Evolutionary conservation across 2,888 invertebrate species (phyloP).

Genomic region (Zootermopsis nevadensis): DNA sequence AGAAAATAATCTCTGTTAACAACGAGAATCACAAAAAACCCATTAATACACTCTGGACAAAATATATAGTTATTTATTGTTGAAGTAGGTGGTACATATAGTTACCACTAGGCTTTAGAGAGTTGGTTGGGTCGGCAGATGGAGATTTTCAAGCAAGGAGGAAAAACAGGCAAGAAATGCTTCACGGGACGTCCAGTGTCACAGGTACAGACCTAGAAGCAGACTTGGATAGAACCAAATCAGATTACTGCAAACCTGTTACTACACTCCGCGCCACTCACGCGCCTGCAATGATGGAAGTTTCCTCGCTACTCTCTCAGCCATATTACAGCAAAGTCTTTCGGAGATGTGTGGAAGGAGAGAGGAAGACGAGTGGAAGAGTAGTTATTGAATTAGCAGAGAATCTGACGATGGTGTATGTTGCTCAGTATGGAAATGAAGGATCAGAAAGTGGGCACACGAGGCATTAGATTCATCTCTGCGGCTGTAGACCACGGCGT

Average conservation of each 20-base stretch:
- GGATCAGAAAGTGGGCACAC: too few species aligned
- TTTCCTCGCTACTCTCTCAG: background rate
- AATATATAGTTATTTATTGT: too few species aligned
- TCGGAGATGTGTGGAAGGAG: slow-evolving; percentile 30
- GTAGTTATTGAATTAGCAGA: slow-evolving; percentile 49
- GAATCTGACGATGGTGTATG: slow-evolving; percentile 34
- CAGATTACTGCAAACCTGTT: slow-evolving; percentile 47
- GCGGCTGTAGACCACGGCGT: background rate
- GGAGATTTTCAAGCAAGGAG: background rate
- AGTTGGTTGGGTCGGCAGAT: background rate
- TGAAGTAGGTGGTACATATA: too few species aligned
- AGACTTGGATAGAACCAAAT: slow-evolving; percentile 46
- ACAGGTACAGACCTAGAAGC: slow-evolving; percentile 36
- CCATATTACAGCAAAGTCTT: background rate
- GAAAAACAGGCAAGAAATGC: slow-evolving; percentile 29
- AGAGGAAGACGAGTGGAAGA: slow-evolving; percentile 8
- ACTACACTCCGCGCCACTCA: background rate
- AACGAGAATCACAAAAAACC: too few species aligned
- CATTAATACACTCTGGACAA: too few species aligned
- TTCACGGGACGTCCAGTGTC: slow-evolving; percentile 49
- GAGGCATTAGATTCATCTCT: background rate
- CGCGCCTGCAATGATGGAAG: background rate
- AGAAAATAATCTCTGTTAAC: too few species aligned
- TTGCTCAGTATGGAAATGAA: background rate
- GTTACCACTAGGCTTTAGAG: too few species aligned